Conservation (phyloP, 2,113 vertebrate genomes). For the Galemys pyrenaicus region DNA sequence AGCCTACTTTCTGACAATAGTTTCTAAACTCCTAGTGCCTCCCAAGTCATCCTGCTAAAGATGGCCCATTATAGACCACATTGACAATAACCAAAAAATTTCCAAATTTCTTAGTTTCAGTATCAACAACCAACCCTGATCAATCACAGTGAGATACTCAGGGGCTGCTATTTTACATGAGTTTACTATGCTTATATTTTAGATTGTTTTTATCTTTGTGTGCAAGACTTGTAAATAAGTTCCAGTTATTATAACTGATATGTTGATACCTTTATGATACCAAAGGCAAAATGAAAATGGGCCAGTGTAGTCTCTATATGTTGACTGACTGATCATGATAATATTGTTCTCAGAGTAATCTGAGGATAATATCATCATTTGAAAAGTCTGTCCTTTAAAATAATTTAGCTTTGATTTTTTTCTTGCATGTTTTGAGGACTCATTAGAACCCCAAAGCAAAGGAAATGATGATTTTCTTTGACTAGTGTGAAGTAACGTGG, state of each 20-base stretch:
- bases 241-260: not conserved
- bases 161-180: not conserved
- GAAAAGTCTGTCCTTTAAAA: not conserved
- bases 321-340: not conserved
- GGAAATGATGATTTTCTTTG: slow-evolving; percentile 50
- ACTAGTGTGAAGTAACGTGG: slow-evolving; percentile 16
- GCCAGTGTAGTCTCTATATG: not conserved
- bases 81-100: not conserved
- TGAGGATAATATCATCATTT: not conserved
- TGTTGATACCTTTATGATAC: not conserved
- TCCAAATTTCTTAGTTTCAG: not conserved
- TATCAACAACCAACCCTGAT: not conserved
- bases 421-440: slow-evolving; percentile 6
- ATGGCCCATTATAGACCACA: not conserved
- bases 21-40: not conserved
- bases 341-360: not conserved
- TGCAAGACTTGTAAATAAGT: not conserved
- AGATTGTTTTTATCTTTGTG: not conserved
- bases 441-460: not conserved
- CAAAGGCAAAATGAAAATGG: slow-evolving; percentile 3
- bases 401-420: slow-evolving; percentile 40
- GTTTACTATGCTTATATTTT: not conserved
- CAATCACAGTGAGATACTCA: not conserved
- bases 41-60: not conserved
- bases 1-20: not conserved